Evolutionary conservation across 2,888 invertebrate genomes (phyloP).

Genomic region (Troides aeacus): DNA sequence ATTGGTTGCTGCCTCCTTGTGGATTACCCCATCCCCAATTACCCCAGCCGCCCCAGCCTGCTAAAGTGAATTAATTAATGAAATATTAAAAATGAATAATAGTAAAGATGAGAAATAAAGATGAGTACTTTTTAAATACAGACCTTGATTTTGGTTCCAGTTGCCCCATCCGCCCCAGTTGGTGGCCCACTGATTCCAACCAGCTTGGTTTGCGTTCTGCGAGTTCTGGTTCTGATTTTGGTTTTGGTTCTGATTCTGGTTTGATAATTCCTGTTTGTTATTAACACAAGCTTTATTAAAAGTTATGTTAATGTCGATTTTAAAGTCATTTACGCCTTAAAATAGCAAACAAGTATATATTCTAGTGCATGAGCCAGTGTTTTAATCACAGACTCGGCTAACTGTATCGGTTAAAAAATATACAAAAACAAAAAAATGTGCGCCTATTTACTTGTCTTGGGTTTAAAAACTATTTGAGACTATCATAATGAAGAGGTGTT

Average conservation of each 20-base stretch:
- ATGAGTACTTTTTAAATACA: not conserved
- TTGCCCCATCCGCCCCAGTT: constrained; percentile 65
- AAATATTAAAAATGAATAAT: not conserved
- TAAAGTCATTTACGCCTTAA: too few species aligned
- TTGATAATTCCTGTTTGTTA: constrained; percentile 36
- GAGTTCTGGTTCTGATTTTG: constrained; percentile 35
- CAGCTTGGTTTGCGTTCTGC: constrained; percentile 42
- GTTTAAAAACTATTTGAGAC: too few species aligned
- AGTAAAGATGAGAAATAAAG: too few species aligned
- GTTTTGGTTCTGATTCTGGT: constrained; percentile 45
- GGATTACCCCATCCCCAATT: constrained; percentile 64
- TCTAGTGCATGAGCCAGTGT: too few species aligned
- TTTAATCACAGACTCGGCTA: too few species aligned
- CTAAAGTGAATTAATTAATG: constrained; percentile 1
- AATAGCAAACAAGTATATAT: too few species aligned
- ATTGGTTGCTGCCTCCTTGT: constrained; percentile 24
- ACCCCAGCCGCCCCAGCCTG: constrained; percentile 60
- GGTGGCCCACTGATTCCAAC: constrained; percentile 71
- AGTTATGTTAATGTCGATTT: not conserved
- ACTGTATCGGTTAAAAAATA: too few species aligned
- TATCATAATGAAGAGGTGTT: too few species aligned
- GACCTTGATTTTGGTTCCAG: constrained; percentile 61
- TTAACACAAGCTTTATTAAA: not conserved
- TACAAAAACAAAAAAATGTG: too few species aligned
- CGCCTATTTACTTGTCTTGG: too few species aligned